Conservation (phyloP, 92 coral and sea anemone genomes). For the Epizoanthus stellaris region DNA sequence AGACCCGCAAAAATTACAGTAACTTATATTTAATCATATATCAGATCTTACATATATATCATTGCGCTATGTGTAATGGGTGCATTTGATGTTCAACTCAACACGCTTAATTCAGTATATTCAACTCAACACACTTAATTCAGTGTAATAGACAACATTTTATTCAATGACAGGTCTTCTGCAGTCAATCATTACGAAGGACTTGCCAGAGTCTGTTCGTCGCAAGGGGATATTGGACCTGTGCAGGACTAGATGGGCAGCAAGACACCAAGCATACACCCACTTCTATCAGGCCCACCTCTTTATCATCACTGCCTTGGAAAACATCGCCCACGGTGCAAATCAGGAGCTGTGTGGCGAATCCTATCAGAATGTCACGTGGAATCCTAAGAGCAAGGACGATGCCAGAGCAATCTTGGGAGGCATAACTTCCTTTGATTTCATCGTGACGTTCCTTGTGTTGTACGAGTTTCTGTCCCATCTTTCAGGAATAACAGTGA, state of each 20-base stretch:
- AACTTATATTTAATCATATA: too few species aligned
- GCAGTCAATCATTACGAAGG: conserved; percentile 43
- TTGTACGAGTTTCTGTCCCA: conserved; percentile 41
- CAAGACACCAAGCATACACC: conserved; percentile 39
- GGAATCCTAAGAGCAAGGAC: conserved; percentile 54
- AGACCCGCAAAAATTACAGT: neutral
- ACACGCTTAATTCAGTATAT: neutral
- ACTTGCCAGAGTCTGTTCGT: conserved; percentile 15
- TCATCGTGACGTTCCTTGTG: conserved; percentile 49
- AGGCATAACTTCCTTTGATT: conserved; percentile 46
- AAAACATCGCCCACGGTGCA: conserved; percentile 46
- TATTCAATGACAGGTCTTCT: conserved; percentile 32
- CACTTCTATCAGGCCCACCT: conserved; percentile 42
- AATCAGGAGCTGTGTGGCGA: conserved; percentile 45
- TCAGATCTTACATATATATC: too few species aligned
- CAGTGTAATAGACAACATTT: neutral
- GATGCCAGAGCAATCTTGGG: conserved; percentile 52
- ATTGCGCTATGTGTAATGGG: too few species aligned
- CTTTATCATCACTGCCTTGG: conserved; percentile 18
- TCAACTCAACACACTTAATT: too few species aligned
- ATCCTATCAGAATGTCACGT: conserved; percentile 34
- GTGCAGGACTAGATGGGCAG: conserved; percentile 56
- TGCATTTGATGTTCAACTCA: too few species aligned
- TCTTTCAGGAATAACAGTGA: conserved; percentile 59
- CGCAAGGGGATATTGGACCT: conserved; percentile 36